Percentiles rank a stretch among this genome's conserved stretches.
These are phyloP conservation scores for Esox lucius DNA, from an alignment of 2,797 vertebrate genomes.

Conservation along the genomic window DNA sequence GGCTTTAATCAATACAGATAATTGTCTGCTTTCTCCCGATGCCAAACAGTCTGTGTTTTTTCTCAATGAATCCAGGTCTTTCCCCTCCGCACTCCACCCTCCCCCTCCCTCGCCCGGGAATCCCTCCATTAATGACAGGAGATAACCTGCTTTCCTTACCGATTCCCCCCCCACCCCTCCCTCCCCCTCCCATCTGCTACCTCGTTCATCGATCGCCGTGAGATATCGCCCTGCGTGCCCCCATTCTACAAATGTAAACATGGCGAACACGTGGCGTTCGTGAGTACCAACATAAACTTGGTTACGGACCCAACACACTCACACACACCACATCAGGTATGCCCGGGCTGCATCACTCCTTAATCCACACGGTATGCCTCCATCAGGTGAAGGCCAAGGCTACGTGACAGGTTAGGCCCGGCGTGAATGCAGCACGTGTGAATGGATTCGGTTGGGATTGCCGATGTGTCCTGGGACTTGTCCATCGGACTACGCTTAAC, in stretches of 20 bases:
- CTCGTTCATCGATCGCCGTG: slow-evolving; percentile 80
- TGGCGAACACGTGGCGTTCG: slow-evolving; percentile 57
- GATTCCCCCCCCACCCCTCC: slow-evolving; percentile 69
- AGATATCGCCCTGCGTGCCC: slow-evolving; percentile 74
- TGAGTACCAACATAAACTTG: slow-evolving; percentile 15
- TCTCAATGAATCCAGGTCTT: slow-evolving; percentile 80
- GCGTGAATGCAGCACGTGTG: not conserved
- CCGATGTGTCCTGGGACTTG: not conserved
- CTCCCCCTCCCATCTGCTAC: slow-evolving; percentile 35
- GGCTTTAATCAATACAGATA: slow-evolving; percentile 88
- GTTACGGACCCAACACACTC: not conserved
- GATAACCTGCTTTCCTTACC: slow-evolving; percentile 87
- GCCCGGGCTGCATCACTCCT: not conserved
- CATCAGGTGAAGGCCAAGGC: not conserved
- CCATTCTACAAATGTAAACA: slow-evolving; percentile 74
- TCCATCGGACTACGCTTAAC: not conserved
- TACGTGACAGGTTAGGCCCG: not conserved
- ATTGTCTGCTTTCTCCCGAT: slow-evolving; percentile 83
- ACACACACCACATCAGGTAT: not conserved
- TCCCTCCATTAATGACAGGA: slow-evolving; percentile 81
- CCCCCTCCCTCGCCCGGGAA: slow-evolving; percentile 68
- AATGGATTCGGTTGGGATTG: not conserved
- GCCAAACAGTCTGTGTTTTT: slow-evolving; percentile 79
- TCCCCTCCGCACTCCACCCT: slow-evolving; percentile 48
- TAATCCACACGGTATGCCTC: not conserved